phyloP scores from a whole-genome alignment of 2,888 invertebrate species.

The Amphiduros pacificus region DNA sequence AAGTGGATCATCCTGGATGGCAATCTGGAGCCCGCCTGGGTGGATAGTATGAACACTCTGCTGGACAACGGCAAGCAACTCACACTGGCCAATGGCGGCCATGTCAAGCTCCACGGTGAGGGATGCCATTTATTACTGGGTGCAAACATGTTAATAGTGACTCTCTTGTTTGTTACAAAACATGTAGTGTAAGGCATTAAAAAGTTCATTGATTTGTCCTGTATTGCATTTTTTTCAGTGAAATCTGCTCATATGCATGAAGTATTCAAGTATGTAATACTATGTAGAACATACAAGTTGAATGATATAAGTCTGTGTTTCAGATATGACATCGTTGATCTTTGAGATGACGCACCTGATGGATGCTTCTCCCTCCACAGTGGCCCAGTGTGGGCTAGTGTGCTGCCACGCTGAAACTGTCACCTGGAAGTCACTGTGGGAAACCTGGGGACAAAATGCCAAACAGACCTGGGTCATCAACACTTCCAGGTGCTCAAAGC shows the following conservation, averaged over 20 bases:
- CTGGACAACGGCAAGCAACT: constrained; percentile 43
- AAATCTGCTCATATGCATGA: not conserved
- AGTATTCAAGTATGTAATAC: not conserved
- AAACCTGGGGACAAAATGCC: constrained; percentile 50
- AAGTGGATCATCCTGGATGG: constrained; percentile 55
- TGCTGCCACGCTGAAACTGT: constrained; percentile 43
- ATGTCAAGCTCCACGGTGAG: constrained; percentile 39
- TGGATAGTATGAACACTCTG: constrained; percentile 49
- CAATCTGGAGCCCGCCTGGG: constrained; percentile 47
- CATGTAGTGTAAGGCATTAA: too few relatives aligned
- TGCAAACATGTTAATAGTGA: too few relatives aligned
- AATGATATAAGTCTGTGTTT: too few relatives aligned
- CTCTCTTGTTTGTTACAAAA: too few relatives aligned
- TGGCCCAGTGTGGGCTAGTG: constrained; percentile 47
- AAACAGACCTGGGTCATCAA: constrained; percentile 50
- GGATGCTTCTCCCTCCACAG: constrained; percentile 46
- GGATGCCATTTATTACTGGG: too few relatives aligned
- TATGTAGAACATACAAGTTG: too few relatives aligned
- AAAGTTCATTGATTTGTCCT: too few relatives aligned
- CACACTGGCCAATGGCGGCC: constrained; percentile 47
- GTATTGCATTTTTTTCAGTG: not conserved
- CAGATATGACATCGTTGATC: constrained; percentile 48
- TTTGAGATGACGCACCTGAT: constrained; percentile 41
- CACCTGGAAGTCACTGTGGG: constrained; percentile 48
- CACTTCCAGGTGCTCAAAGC: constrained; percentile 40